Conservation (phyloP, 2,888 invertebrate genomes). For the Dynastes maya region DNA sequence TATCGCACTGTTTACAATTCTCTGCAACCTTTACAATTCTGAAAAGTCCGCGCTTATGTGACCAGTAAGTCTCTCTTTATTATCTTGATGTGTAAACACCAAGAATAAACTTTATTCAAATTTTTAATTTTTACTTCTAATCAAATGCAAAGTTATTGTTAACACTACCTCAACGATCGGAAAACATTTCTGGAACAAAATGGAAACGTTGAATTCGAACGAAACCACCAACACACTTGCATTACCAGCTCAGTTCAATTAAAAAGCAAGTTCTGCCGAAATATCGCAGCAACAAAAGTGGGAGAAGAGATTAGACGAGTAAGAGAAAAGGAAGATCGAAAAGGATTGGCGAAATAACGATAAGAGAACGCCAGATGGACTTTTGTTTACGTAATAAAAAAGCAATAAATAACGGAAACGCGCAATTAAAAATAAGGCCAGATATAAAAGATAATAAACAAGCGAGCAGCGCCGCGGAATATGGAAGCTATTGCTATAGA, state of each 20-base stretch:
- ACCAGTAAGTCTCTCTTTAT: too few relatives aligned
- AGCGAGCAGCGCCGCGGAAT: conserved; percentile 59
- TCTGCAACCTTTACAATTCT: too few relatives aligned
- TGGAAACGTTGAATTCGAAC: too few relatives aligned
- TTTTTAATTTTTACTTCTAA: too few relatives aligned
- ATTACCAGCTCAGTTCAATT: neutral
- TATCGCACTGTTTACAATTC: too few relatives aligned
- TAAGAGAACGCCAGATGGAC: conserved; percentile 54
- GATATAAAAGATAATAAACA: conserved; percentile 61
- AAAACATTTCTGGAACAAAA: too few relatives aligned
- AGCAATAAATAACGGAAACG: conserved; percentile 61
- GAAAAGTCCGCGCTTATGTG: too few relatives aligned
- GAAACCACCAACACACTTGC: neutral
- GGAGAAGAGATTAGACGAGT: neutral
- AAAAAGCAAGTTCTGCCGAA: neutral
- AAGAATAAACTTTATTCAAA: too few relatives aligned
- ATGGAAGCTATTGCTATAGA: conserved; percentile 59
- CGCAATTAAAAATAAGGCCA: conserved; percentile 61
- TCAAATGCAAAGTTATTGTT: too few relatives aligned
- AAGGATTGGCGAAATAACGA: conserved; percentile 51
- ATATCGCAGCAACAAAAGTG: neutral
- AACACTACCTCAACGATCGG: too few relatives aligned
- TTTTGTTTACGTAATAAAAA: conserved; percentile 60
- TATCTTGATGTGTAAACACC: too few relatives aligned
- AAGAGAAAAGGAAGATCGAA: conserved; percentile 46